Evolutionary conservation across 1,140 invertebrate species (phyloP).

Genomic region (Andricus grossulariae): DNA sequence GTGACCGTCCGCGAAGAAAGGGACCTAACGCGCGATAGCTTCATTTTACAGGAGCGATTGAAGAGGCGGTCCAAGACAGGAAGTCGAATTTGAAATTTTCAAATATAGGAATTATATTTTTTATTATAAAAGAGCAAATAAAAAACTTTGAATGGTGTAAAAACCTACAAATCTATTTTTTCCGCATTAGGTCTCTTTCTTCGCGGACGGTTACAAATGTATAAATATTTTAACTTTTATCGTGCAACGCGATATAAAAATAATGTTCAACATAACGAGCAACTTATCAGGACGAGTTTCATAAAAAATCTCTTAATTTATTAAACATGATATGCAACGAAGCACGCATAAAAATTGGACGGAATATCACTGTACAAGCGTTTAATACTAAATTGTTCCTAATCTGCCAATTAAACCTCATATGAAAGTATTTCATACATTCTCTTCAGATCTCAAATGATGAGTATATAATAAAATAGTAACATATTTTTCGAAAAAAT

Average conservation of each 20-base stretch:
- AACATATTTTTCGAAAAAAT: not conserved
- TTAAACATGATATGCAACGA: conserved; percentile 8
- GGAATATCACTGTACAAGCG: conserved; percentile 15
- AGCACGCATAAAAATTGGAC: conserved; percentile 18
- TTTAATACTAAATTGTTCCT: conserved; percentile 3
- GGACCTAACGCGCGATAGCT: too few relatives aligned
- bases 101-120: not conserved
- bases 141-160: too few relatives aligned
- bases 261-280: not conserved
- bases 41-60: too few relatives aligned
- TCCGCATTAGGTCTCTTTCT: too few relatives aligned
- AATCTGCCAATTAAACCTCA: not conserved
- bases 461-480: not conserved
- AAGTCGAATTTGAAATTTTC: not conserved
- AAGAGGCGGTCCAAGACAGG: too few relatives aligned
- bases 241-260: conserved; percentile 11
- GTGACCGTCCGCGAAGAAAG: too few relatives aligned
- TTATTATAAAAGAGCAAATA: too few relatives aligned
- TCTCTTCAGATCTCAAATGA: not conserved
- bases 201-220: too few relatives aligned
- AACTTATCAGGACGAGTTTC: not conserved
- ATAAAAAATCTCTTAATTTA: not conserved
- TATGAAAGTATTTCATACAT: not conserved
- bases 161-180: too few relatives aligned
- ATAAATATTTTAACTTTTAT: not conserved